These are phyloP conservation scores for Tetragonula clypearis DNA, from an alignment of 1,140 invertebrate genomes.

Conservation along the genomic window DNA sequence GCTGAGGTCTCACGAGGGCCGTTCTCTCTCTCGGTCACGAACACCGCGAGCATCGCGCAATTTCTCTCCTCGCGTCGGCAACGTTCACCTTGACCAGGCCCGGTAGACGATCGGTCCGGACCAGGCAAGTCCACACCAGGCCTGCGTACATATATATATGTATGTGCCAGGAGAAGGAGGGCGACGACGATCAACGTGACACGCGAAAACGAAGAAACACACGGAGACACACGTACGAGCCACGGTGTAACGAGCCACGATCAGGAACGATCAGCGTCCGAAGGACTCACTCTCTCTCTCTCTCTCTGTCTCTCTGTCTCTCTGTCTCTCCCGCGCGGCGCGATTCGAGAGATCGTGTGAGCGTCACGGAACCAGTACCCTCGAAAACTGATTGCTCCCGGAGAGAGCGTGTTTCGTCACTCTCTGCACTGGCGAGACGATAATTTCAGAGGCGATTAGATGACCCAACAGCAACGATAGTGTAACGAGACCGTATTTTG, in stretches of 20 bases:
- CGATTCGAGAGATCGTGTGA: neutral
- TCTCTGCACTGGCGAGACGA: conserved; percentile 49
- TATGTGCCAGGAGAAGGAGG: neutral
- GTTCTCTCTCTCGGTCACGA: conserved; percentile 61
- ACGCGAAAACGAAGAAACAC: conserved; percentile 4
- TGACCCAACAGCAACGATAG: conserved; percentile 56
- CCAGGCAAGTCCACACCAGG: neutral
- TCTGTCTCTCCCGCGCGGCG: too few relatives aligned
- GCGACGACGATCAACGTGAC: conserved; percentile 5
- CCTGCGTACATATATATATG: neutral
- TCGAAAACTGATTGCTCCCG: conserved; percentile 25
- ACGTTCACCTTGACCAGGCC: conserved; percentile 64
- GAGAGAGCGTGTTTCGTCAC: conserved; percentile 54
- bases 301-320: too few relatives aligned
- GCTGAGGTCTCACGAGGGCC: conserved; percentile 35
- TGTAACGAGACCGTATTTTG: conserved; percentile 51
- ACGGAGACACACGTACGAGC: neutral
- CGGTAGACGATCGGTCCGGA: neutral
- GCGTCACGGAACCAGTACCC: neutral
- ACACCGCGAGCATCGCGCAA: conserved; percentile 52
- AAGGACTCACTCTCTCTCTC: neutral
- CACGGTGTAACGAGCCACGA: conserved; percentile 6
- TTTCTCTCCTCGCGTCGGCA: conserved; percentile 44
- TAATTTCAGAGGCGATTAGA: conserved; percentile 61
- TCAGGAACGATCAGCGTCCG: neutral